Base-by-base conservation (phyloP, 2,888 invertebrate species). In the Griposia aprilina region DNA sequence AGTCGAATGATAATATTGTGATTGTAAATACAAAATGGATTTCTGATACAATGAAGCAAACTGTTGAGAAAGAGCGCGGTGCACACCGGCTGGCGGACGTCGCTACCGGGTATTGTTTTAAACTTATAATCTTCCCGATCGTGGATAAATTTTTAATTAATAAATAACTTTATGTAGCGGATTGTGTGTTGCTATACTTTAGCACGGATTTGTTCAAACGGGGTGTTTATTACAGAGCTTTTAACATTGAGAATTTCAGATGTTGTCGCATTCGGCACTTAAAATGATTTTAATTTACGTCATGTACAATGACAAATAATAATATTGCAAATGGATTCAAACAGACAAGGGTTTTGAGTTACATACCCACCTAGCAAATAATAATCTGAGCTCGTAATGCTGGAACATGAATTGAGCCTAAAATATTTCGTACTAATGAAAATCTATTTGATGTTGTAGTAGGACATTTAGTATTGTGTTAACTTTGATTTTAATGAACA, bases 21-120 rank as follows among this genome's bases (percentile, higher is more conserved):
- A 79, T 85, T 87, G 81, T 81, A 81, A 85, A 82, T 87, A 80
- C 80, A 89, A 89, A 84, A 85, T 83, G 87, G 72, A 85, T 89
- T 88, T 84, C 76, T 77, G 69, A 83, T 83, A 82, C 78, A 87
- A 82, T 74, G 68, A 78, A 74, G 41, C 68, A 72, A 69, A 68
- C 76, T 76, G 71, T 41, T 52, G 52, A 36, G 76, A 76, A 67
- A 73, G 36, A 81, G 57, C 52, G 26, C 23, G 23, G 81, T 36
- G 57, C 65, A 66, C 63, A 71, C 55, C 55, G 55, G 30, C 45
- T 11, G 50, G 30, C 45, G 15, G 50, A 74, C 68, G 13, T 20
- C 36, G 59, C 69, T 73, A 77, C 83, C 59, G 65, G 69, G 65
- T 26, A 76, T 85, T 70, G 82, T 73, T 70, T 81, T 71, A 69